phyloP scores from a whole-genome alignment of 1,140 invertebrate species.

The Euwallacea similis region DNA sequence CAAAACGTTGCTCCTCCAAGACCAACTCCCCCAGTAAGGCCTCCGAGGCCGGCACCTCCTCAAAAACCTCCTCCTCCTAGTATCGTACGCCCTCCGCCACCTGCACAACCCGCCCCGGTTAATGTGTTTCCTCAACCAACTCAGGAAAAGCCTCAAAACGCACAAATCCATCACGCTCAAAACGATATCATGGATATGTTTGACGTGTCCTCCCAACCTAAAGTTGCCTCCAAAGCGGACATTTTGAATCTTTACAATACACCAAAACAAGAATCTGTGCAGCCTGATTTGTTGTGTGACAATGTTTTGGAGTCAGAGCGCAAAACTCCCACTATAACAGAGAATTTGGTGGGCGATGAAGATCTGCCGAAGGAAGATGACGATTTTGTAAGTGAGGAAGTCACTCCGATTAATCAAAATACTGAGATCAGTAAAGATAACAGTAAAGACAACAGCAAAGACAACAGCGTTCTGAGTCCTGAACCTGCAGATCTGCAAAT shows the following conservation, averaged over 20 bases:
- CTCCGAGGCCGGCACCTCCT: slow-evolving; percentile 45
- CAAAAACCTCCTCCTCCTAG: slow-evolving; percentile 45
- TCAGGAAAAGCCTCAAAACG: slow-evolving; percentile 3
- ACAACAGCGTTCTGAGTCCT: slow-evolving; percentile 43
- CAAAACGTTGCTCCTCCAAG: slow-evolving; percentile 40
- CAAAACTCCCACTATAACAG: slow-evolving; percentile 26
- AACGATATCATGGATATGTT: slow-evolving; percentile 56
- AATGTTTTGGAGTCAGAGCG: slow-evolving; percentile 43
- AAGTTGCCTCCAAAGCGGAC: slow-evolving; percentile 61
- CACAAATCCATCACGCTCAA: slow-evolving; percentile 29
- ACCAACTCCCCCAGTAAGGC: slow-evolving; percentile 53
- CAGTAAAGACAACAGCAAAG: too few species aligned
- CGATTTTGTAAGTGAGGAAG: slow-evolving; percentile 4
- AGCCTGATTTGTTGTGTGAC: slow-evolving; percentile 50
- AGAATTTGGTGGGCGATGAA: slow-evolving; percentile 20
- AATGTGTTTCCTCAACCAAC: background rate
- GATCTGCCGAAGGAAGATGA: background rate
- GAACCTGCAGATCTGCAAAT: slow-evolving; percentile 49
- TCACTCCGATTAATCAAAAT: slow-evolving; percentile 20
- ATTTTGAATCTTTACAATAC: slow-evolving; percentile 67
- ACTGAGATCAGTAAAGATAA: slow-evolving; percentile 19
- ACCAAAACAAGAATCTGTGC: slow-evolving; percentile 54
- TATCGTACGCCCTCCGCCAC: slow-evolving; percentile 14
- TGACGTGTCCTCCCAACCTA: slow-evolving; percentile 51
- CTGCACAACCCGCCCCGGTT: slow-evolving; percentile 10